Evolutionary conservation across 1,140 invertebrate species (phyloP).

Genomic region (Maconellicoccus hirsutus): DNA sequence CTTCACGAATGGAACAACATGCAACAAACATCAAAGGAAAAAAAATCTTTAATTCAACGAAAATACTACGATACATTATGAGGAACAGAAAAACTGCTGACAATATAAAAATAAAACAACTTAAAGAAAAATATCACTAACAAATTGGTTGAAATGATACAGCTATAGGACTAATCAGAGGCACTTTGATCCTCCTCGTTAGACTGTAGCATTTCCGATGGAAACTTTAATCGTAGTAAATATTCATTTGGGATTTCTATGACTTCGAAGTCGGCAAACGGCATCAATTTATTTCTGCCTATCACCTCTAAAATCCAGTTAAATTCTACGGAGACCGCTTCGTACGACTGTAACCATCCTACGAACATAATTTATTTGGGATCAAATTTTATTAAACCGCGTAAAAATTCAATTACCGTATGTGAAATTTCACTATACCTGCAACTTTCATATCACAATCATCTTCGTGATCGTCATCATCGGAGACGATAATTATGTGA

Average conservation of each 20-base stretch:
- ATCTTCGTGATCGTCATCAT: neutral
- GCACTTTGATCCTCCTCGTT: neutral
- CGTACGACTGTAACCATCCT: neutral
- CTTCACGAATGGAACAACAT: no score
- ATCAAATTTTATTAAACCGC: neutral
- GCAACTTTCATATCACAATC: neutral
- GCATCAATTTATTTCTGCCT: neutral
- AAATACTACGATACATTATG: no score
- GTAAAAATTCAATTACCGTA: neutral
- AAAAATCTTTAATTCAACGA: no score
- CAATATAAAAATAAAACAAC: no score
- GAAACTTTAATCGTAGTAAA: neutral
- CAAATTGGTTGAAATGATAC: no score
- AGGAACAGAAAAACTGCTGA: no score
- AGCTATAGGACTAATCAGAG: neutral
- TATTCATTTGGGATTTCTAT: neutral
- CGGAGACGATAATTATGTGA: conserved; percentile 5
- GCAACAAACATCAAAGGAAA: no score
- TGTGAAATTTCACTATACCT: no score
- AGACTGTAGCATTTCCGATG: neutral
- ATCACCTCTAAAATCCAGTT: conserved; percentile 15
- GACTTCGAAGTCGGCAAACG: conserved; percentile 7
- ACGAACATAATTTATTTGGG: neutral
- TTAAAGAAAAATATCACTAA: no score
- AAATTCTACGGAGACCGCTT: neutral